Evolutionary conservation across 2,888 invertebrate species (phyloP).

Genomic region (Leucoptera coffeella): DNA sequence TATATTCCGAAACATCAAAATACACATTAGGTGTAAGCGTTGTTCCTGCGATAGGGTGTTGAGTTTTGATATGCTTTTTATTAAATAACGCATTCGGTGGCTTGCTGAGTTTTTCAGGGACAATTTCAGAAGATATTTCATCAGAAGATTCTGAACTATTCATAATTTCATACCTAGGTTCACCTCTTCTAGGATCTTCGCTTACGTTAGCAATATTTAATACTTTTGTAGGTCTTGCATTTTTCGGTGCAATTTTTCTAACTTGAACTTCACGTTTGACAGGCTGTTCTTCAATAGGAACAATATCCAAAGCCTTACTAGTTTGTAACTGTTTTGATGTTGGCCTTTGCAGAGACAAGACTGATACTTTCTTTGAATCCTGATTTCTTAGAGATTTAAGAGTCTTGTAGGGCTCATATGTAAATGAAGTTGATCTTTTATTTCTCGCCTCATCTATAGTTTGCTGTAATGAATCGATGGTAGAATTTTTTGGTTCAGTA

Average conservation of each 20-base stretch:
- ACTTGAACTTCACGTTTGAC: slow-evolving; percentile 15
- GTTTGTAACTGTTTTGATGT: slow-evolving; percentile 33
- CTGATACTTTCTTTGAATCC: slow-evolving; percentile 37
- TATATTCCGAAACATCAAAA: slow-evolving; percentile 15
- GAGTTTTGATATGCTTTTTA: too few relatives aligned
- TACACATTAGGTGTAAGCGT: too few relatives aligned
- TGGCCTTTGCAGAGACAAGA: too few relatives aligned
- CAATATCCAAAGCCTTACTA: slow-evolving; percentile 26
- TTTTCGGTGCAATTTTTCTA: too few relatives aligned
- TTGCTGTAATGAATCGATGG: slow-evolving; percentile 6
- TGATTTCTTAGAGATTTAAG: too few relatives aligned
- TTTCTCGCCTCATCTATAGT: slow-evolving; percentile 10
- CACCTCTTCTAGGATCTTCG: slow-evolving; percentile 25
- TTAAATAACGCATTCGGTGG: too few relatives aligned
- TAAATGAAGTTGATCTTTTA: slow-evolving; percentile 26
- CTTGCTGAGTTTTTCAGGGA: too few relatives aligned
- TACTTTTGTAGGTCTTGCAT: slow-evolving; percentile 31
- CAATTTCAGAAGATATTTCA: too few relatives aligned
- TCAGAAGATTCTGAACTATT: too few relatives aligned
- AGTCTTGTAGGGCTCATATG: slow-evolving; percentile 44
- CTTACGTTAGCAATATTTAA: slow-evolving; percentile 26
- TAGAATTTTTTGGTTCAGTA: too few relatives aligned
- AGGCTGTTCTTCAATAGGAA: slow-evolving; percentile 18
- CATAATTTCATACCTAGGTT: slow-evolving; percentile 37
- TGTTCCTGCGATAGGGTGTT: too few relatives aligned